Evolutionary conservation across 2,113 vertebrate genomes (phyloP).

Genomic region (Jacana jacana): DNA sequence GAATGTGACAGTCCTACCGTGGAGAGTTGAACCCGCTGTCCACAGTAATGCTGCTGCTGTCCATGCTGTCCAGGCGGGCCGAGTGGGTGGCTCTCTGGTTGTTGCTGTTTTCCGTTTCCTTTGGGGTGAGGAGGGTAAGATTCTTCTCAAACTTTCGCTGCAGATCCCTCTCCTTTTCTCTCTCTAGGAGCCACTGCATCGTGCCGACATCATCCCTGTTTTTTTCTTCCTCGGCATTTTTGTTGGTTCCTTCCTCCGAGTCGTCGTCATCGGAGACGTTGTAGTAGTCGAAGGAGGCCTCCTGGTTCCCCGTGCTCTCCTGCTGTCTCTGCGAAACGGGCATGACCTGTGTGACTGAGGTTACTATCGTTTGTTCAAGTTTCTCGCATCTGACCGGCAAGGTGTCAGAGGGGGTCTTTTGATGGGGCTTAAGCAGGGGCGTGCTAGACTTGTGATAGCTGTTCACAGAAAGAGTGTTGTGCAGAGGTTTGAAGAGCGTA

Average conservation of each 20-base stretch:
- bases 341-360: constrained; percentile 76
- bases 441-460: constrained; percentile 92
- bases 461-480: constrained; percentile 90
- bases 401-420: constrained; percentile 81
- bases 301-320: constrained; percentile 81
- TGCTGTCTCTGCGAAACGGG: constrained; percentile 84
- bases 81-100: constrained; percentile 95
- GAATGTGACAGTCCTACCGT: constrained; percentile 84
- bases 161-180: constrained; percentile 93
- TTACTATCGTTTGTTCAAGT: constrained; percentile 84
- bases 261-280: constrained; percentile 95
- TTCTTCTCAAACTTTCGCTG: constrained; percentile 98
- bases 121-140: constrained; percentile 90
- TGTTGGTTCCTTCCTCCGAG: constrained; percentile 89
- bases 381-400: constrained; percentile 85
- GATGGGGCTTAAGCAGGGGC: constrained; percentile 83
- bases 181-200: constrained; percentile 95
- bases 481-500: constrained; percentile 92
- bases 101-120: constrained; percentile 90
- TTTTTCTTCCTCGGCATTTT: constrained; percentile 79
- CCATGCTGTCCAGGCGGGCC: constrained; percentile 96
- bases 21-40: constrained; percentile 99
- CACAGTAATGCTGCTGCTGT: constrained; percentile 98
- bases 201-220: constrained; percentile 88
- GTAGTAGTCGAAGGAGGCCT: constrained; percentile 95